Conservation (phyloP, 2,113 vertebrate genomes). For the Calypte anna region DNA sequence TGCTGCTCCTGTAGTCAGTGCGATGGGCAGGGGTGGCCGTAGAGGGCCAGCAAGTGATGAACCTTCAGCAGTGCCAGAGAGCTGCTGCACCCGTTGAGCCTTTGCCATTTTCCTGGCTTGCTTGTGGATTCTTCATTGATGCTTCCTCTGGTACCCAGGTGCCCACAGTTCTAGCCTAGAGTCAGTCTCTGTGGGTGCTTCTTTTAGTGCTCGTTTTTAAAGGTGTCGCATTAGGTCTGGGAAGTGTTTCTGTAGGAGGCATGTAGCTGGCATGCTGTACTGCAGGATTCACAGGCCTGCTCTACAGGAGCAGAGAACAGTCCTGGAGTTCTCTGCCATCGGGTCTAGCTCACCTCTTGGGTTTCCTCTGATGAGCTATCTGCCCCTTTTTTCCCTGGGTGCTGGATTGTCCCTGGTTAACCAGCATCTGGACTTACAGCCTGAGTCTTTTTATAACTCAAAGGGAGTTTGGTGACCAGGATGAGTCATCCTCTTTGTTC, state of each 20-base stretch:
- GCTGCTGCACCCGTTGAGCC: background rate
- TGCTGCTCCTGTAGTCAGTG: background rate
- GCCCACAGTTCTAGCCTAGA: fast-evolving
- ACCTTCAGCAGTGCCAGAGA: fast-evolving
- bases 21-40: background rate
- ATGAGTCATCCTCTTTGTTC: background rate
- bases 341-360: fast-evolving
- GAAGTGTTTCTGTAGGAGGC: background rate
- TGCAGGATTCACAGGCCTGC: background rate
- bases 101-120: background rate
- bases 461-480: background rate
- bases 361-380: background rate
- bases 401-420: background rate
- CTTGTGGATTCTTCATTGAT: background rate
- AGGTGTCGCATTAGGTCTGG: background rate
- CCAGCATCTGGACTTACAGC: background rate
- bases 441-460: background rate
- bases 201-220: background rate
- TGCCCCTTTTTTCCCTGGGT: background rate
- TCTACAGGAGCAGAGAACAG: background rate
- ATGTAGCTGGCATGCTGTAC: fast-evolving
- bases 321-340: background rate
- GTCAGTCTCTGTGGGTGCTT: background rate
- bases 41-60: background rate
- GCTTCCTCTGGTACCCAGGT: background rate